Base-by-base conservation (phyloP, 2,888 invertebrate species). In the Drosophila paranaensis region DNA sequence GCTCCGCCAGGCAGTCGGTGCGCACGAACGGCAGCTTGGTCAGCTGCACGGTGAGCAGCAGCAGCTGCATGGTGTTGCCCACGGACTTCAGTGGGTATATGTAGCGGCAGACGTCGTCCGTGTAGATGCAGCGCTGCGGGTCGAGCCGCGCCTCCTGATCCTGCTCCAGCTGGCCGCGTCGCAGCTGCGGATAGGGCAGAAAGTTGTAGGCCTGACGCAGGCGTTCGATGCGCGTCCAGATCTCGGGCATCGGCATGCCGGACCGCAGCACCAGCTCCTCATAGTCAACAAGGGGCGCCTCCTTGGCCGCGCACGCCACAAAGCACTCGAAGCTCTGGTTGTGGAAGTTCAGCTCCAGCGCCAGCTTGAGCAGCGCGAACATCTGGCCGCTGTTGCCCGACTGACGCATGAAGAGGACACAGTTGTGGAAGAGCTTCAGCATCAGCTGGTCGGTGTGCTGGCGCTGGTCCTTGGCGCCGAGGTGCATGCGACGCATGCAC, bases 171-270 rank as follows among this genome's bases (percentile, higher is more conserved):
- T 39, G 20, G 13, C 6, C 6, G 33, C 30, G 16, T 5, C n/a
- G 5, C 27, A 16, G 6, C 16, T 91, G 92, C 25, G 92, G 93
- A 63, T 90, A 91, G 2, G 96, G 95, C 42, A 96, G 93, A 94
- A 96, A 97, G 92, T 95, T 95, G 82, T 94, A 95, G 20, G 95
- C 94, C 85, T 95, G 96, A n/a, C 96, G 94, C 61, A 96, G 93
- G 13, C 95, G 95, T 92, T 96, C 97, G 68, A 95, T 94, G 71
- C 97, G 94, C 78, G 95, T 93, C 97, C 97, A 97, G 74, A 96
- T 93, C 79, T 95, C 95, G 89, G 95, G 94, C 88, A 95, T 93
- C 33, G 97, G 97, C 89, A 97, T 93, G 56, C 95, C 95, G 56
- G 95, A 94, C 42, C 92, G 93, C 58, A 95, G 90, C 54, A 95